Evolutionary conservation across 2,797 vertebrate species (phyloP).

Genomic region (Graptemys geographica): DNA sequence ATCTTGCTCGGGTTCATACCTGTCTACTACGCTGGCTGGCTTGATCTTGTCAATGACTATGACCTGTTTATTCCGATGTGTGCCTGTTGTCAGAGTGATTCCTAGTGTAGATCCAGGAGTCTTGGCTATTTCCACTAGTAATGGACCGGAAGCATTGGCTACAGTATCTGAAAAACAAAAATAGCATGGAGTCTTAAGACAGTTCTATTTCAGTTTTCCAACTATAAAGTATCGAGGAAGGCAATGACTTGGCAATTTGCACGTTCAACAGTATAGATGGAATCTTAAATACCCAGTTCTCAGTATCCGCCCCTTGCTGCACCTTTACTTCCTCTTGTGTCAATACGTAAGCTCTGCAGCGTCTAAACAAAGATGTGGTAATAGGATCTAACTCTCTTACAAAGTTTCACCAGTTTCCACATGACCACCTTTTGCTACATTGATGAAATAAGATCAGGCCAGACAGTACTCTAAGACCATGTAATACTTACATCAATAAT

Average conservation of each 20-base stretch:
- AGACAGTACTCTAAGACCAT: not conserved
- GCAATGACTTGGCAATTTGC: not conserved
- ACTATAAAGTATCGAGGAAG: not conserved
- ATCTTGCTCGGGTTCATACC: conserved; percentile 79
- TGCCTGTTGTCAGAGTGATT: conserved; percentile 88
- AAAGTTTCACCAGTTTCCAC: not conserved
- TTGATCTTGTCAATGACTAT: conserved; percentile 96
- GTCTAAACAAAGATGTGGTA: not conserved
- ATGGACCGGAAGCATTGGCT: conserved; percentile 91
- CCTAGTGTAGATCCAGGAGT: conserved; percentile 90
- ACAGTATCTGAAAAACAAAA: conserved; percentile 87
- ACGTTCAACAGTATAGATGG: not conserved
- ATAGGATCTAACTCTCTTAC: not conserved
- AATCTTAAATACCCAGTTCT: not conserved
- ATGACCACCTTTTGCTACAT: not conserved
- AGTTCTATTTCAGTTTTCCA: not conserved
- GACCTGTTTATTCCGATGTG: conserved; percentile 91
- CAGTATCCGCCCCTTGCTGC: not conserved
- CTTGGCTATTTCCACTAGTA: conserved; percentile 95
- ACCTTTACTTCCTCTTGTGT: not conserved
- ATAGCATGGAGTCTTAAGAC: not conserved
- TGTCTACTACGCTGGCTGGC: conserved; percentile 95
- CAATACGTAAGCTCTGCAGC: accelerated
- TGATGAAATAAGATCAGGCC: not conserved
- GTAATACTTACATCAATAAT: not conserved